Conservation (phyloP, 2,888 invertebrate genomes). For the Leucoma salicis region DNA sequence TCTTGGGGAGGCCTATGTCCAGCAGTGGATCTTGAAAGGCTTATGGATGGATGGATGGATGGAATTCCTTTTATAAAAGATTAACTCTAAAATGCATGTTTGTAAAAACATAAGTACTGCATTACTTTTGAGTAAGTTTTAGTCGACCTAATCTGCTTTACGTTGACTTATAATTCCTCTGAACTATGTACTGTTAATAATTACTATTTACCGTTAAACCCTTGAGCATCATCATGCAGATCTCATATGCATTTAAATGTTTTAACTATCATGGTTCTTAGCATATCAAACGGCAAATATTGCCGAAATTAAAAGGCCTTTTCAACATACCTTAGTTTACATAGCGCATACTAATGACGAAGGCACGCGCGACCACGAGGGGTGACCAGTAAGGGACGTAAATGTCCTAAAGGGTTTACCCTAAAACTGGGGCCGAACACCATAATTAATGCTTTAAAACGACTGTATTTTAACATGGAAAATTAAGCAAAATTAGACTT, state of each 20-base stretch:
- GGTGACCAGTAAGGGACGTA: conserved; percentile 78
- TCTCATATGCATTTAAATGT: conserved; percentile 30
- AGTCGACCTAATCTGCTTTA: no score
- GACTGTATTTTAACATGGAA: conserved; percentile 53
- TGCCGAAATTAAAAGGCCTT: conserved; percentile 61
- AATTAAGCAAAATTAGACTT: conserved; percentile 32
- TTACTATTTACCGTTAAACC: no score
- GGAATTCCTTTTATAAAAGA: no score
- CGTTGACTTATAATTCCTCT: no score
- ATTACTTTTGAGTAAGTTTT: no score
- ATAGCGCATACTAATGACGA: conserved; percentile 72
- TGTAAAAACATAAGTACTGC: no score
- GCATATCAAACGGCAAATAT: conserved; percentile 47
- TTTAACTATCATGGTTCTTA: conserved; percentile 32
- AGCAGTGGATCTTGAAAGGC: no score
- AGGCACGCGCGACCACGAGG: conserved; percentile 60
- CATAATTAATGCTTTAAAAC: conserved; percentile 78
- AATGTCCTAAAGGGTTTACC: conserved; percentile 78
- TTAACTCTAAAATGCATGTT: no score
- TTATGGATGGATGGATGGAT: no score
- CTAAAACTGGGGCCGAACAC: conserved; percentile 68
- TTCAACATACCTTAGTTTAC: conserved; percentile 68
- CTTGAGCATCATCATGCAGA: conserved; percentile 14
- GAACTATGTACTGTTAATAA: no score
- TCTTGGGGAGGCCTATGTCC: no score